Percentiles rank a stretch among this genome's conserved stretches.
Evolutionary conservation across 2,888 invertebrate species (phyloP).

Genomic region (Bombylius major): DNA sequence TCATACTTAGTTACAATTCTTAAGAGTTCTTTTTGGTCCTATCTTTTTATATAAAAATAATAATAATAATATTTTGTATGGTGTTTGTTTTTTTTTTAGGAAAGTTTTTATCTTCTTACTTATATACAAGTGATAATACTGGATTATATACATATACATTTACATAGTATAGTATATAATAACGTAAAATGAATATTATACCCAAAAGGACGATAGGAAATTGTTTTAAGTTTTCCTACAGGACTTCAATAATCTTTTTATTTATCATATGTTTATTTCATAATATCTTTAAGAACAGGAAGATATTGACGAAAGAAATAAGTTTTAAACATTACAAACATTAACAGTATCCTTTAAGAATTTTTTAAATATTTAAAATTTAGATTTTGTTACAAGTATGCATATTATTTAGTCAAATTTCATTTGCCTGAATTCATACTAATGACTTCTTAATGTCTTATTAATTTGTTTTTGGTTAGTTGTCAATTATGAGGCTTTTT

Average conservation of each 20-base stretch:
- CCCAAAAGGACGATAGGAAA: slow-evolving; percentile 10
- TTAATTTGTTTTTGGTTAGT: slow-evolving; percentile 13
- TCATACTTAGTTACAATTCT: too few relatives aligned
- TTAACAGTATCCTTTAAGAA: too few relatives aligned
- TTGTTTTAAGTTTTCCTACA: slow-evolving; percentile 7
- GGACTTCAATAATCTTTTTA: slow-evolving; percentile 5
- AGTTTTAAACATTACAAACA: background rate
- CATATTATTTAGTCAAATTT: background rate
- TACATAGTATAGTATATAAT: too few relatives aligned
- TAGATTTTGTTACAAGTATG: too few relatives aligned
- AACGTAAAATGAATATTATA: background rate
- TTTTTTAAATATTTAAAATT: too few relatives aligned
- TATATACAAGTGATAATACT: too few relatives aligned
- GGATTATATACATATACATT: too few relatives aligned
- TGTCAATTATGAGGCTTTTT: slow-evolving; percentile 4
- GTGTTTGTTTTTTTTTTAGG: too few relatives aligned
- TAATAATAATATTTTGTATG: too few relatives aligned
- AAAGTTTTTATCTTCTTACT: too few relatives aligned
- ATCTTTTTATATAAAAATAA: too few relatives aligned
- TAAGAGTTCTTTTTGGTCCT: too few relatives aligned
- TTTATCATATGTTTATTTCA: background rate
- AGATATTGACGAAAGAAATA: background rate
- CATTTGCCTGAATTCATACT: background rate
- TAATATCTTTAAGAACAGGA: background rate
- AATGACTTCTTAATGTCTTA: slow-evolving; percentile 15